Evolutionary conservation across 2,888 invertebrate species (phyloP), one percentile per base, ranked within the genome.

Genomic region (Eremobia ochroleuca): DNA sequence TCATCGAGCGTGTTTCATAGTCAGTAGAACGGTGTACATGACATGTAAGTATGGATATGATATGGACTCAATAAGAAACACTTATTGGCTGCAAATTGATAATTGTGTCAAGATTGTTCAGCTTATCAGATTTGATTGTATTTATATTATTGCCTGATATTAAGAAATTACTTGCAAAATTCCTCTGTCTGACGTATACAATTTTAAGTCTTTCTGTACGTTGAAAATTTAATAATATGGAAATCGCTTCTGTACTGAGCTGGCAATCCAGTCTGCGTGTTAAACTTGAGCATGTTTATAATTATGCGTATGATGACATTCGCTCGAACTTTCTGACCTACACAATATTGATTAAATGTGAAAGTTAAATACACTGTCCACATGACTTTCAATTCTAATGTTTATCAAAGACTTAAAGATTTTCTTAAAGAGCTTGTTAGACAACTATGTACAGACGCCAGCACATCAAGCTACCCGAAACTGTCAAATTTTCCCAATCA

Each of bases 1-100:
- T 2, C 96, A 96, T 79, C 93, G 96, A 8, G 91, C 95, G 11
- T 95, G 95, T 85, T 97, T 96, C 87, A 82, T 96, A 82, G 85
- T 95, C n/a, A 96, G 96, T 89, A 92, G 95, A 73, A 94, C 95
- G 28, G 90, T 97, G 43, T 97, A 97, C 86, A 92, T 97, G 93
- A 97, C 97, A 84, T 97, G 97, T 97, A 90, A 97, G 97, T 96
- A 89, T 66, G 18, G 43, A 37, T 81, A 58, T 13, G 71, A 74
- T 73, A 77, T 76, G 71, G 43, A 73, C 34, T 34, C 52, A 64
- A 67, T 81, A 76, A 74, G 66, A 61, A 67, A 59, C 80, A 72
- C 67, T 79, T 80, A 76, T 65, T 72, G 75, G 68, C 43, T 66
- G 15, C 40, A 1, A 34, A 61, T 75, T 72, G 75, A 84, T 64